A percentile compares a stretch with the other conserved stretches of the same genome.
These are phyloP conservation scores for Danaus plexippus DNA, from an alignment of 1,140 invertebrate genomes.

Conservation along the genomic window DNA sequence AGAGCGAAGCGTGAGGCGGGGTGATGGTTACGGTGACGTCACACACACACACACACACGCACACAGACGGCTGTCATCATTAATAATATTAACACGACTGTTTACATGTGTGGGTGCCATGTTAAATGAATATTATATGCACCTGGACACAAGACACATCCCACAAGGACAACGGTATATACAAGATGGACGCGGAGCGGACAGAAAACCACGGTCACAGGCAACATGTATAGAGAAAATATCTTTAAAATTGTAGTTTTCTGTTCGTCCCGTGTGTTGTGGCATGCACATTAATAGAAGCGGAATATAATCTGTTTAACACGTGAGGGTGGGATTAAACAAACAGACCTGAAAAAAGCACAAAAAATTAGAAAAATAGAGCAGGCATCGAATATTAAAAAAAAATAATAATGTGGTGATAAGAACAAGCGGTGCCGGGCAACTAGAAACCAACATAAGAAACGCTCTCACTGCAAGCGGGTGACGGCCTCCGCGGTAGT, in stretches of 20 bases:
- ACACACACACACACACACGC: slow-evolving; percentile 12
- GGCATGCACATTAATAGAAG: slow-evolving; percentile 18
- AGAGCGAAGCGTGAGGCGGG: slow-evolving; percentile 40
- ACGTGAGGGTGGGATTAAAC: slow-evolving; percentile 1
- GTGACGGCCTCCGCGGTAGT: too few species aligned
- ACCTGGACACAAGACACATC: slow-evolving; percentile 51
- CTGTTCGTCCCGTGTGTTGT: slow-evolving; percentile 1
- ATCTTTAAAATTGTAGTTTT: neutral
- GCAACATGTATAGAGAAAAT: neutral
- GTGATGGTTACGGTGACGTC: slow-evolving; percentile 21
- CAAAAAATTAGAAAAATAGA: neutral
- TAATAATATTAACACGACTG: neutral
- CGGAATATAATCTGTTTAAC: slow-evolving; percentile 6
- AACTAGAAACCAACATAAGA: too few species aligned
- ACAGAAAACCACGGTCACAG: slow-evolving; percentile 5
- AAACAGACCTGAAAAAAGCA: slow-evolving; percentile 7
- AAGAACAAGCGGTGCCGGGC: slow-evolving; percentile 6
- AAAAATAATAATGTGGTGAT: neutral
- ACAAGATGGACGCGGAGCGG: slow-evolving; percentile 7
- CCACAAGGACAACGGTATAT: slow-evolving; percentile 32
- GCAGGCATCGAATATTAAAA: neutral
- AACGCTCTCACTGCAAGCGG: too few species aligned
- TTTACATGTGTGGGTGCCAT: neutral
- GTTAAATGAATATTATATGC: neutral
- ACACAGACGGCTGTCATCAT: neutral